Conservation (phyloP, 2,113 vertebrate genomes). For the Cnemophilus loriae region DNA sequence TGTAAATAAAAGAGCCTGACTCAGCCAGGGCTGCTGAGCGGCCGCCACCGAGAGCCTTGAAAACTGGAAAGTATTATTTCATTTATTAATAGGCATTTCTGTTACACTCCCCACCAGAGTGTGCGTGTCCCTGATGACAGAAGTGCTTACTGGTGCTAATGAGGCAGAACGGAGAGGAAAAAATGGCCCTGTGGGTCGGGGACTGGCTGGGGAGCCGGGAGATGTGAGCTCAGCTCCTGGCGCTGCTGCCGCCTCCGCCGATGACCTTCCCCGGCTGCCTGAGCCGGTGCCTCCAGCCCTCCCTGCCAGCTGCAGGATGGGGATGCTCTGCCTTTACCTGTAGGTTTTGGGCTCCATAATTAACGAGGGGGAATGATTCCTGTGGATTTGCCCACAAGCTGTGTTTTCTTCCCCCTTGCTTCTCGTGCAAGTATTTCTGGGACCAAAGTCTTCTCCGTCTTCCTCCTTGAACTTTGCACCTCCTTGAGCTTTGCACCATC, state of each 20-base stretch:
- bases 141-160: conserved; percentile 64
- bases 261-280: not conserved
- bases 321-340: not conserved
- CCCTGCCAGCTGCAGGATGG: not conserved
- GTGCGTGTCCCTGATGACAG: conserved; percentile 63
- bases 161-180: conserved; percentile 65
- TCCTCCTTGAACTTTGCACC: not conserved
- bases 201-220: conserved; percentile 49
- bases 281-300: not conserved
- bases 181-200: conserved; percentile 54
- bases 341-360: fast-evolving
- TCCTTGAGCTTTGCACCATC: not conserved
- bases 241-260: not conserved
- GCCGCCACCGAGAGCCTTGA: conserved; percentile 4
- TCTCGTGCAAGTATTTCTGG: not conserved
- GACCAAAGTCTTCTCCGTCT: fast-evolving
- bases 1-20: conserved; percentile 52
- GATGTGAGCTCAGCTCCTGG: conserved; percentile 66
- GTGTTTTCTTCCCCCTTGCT: fast-evolving
- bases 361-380: fast-evolving
- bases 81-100: conserved; percentile 61
- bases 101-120: conserved; percentile 60
- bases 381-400: not conserved
- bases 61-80: conserved; percentile 69
- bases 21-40: conserved; percentile 52